These are phyloP conservation scores for Napeogenes sylphis DNA, from an alignment of 2,888 invertebrate species.

Conservation along the genomic window DNA sequence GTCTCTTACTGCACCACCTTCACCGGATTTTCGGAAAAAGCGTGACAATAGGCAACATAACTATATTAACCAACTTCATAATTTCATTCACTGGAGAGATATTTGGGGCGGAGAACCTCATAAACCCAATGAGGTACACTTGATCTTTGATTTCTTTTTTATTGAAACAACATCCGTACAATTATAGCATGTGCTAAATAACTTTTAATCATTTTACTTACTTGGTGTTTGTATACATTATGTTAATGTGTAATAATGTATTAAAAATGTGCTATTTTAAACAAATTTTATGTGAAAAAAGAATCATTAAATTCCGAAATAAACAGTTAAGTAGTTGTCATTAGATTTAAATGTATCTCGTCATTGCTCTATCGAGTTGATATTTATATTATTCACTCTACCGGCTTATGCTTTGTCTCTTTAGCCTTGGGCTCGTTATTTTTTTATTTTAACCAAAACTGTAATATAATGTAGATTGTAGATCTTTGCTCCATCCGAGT, in stretches of 20 bases:
- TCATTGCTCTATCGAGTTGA: background rate
- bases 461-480: constrained; percentile 11
- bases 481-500: background rate
- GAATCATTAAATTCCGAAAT: background rate
- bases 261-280: too few species aligned
- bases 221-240: background rate
- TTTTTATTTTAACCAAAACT: constrained; percentile 21
- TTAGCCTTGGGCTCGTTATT: constrained; percentile 33
- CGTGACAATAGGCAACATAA: constrained; percentile 60
- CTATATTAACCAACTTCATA: constrained; percentile 69
- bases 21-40: constrained; percentile 71
- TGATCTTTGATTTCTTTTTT: constrained; percentile 7
- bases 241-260: background rate
- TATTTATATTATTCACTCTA: constrained; percentile 21
- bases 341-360: background rate
- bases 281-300: too few species aligned
- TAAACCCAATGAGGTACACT: constrained; percentile 66
- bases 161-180: background rate
- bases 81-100: constrained; percentile 71
- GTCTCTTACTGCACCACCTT: constrained; percentile 72
- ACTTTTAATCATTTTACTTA: background rate
- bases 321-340: background rate
- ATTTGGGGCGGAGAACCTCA: constrained; percentile 71
- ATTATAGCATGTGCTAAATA: constrained; percentile 1
- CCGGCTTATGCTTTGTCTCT: constrained; percentile 28